These are phyloP conservation scores for Ooceraea biroi DNA, from an alignment of 1,140 invertebrate species.

Conservation along the genomic window DNA sequence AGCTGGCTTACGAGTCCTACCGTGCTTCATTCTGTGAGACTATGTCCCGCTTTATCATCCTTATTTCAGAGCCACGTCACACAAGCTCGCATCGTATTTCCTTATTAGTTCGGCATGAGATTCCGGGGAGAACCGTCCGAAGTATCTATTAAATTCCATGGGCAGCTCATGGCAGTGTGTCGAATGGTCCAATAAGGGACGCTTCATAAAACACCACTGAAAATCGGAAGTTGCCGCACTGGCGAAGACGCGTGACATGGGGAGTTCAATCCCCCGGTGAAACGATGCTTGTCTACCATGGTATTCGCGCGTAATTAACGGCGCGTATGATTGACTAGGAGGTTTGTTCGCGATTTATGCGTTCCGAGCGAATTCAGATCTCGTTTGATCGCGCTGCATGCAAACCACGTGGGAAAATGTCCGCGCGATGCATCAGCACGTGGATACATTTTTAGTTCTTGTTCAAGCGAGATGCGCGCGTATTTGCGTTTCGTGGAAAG, in stretches of 20 bases:
- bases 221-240: constrained; percentile 10
- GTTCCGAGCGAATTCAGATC: not conserved
- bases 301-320: constrained; percentile 9
- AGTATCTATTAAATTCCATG: constrained; percentile 36
- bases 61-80: constrained; percentile 2
- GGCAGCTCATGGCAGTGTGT: not conserved
- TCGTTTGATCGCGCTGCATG: not conserved
- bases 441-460: not conserved
- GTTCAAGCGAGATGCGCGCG: not conserved
- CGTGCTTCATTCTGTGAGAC: not conserved
- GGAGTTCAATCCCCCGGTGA: too few species aligned
- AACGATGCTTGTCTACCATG: not conserved
- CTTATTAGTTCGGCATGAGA: constrained; percentile 13
- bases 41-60: not conserved
- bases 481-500: not conserved
- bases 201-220: constrained; percentile 17
- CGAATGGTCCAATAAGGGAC: constrained; percentile 8
- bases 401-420: not conserved
- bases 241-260: constrained; percentile 10
- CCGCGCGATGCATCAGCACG: not conserved
- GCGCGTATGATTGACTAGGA: not conserved
- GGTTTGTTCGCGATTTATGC: not conserved
- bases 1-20: not conserved
- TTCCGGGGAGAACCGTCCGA: constrained; percentile 8
- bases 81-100: not conserved